Evolutionary conservation across 1,140 invertebrate species (phyloP).

Genomic region (Alviniconcha marisindica): DNA sequence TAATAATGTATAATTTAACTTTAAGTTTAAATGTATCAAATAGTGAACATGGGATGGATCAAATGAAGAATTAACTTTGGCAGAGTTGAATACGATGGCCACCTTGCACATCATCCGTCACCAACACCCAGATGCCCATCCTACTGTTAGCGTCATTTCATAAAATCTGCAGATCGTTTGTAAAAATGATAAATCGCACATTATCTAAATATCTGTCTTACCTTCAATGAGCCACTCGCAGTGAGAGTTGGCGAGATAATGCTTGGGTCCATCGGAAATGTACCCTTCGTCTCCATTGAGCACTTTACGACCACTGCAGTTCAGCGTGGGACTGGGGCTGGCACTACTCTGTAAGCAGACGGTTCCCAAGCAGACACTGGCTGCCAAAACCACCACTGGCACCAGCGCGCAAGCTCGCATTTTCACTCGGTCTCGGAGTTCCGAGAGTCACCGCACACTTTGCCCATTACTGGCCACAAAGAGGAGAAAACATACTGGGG

Average conservation of each 20-base stretch:
- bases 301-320: conserved; percentile 51
- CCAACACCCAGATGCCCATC: no score
- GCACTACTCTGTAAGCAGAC: conserved; percentile 12
- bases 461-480: background rate
- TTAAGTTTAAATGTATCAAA: no score
- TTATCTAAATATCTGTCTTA: conserved; percentile 72
- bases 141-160: no score
- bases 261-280: conserved; percentile 92
- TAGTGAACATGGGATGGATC: no score
- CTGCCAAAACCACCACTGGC: conserved; percentile 29
- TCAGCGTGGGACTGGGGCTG: conserved; percentile 12
- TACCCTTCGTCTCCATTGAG: conserved; percentile 79
- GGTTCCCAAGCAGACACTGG: conserved; percentile 26
- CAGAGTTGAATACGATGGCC: no score
- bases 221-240: conserved; percentile 97
- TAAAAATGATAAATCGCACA: no score
- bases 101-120: no score
- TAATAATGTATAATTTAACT: no score
- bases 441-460: background rate
- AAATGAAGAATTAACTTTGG: no score
- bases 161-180: no score
- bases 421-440: background rate
- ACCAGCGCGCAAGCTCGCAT: background rate
- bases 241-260: conserved; percentile 94
- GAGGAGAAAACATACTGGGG: background rate